Evolutionary conservation across 1,140 invertebrate species (phyloP), one percentile per base, ranked within the genome.

Genomic region (Heliconius nattereri): DNA sequence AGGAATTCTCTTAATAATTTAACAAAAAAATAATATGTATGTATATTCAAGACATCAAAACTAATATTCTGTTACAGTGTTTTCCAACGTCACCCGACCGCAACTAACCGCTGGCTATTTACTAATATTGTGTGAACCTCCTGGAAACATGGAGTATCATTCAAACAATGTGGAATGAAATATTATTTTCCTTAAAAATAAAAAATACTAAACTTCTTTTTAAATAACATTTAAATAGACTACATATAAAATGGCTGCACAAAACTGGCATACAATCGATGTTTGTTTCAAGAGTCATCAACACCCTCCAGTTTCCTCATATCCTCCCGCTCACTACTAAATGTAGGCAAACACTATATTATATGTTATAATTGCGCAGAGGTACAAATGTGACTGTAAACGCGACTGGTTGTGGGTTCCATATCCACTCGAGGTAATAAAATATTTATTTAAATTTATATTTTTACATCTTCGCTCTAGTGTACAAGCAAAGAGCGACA

Each of bases 101-200:
- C 60, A 66, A 66, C 60, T 66, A 16, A 66, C 60, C 60, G 19
- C 60, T 66, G 60, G 23, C 23, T 66, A 29, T 66, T 66, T 66
- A 66, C 26, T 26, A 66, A 66, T 66, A 66, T 16, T 66, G 60
- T 66, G 60, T 7, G 13, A 66, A 29, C 60, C 60, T 66, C 60
- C 60, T 26, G 23, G 60, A 66, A 66, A 66, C 23, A 19, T 66
- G 11, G 60, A 29, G n/a, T 66, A 29, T 13, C 23, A 23, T 23
- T 9, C 20, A 16, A 29, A 66, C n/a, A n/a, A 60, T 60, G 5
- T 66, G 6, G 23, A 26, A 66, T 66, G 19, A 29, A 66, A 66
- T 16, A 29, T 29, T 66, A 66, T 66, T 66, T 26, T 66, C 23
- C 23, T 29, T 26, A 66, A 26, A 66, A 7, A 66, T 0, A 26